Evolutionary conservation across 2,888 invertebrate species (phyloP).

Genomic region (Orthonevra nobilis): DNA sequence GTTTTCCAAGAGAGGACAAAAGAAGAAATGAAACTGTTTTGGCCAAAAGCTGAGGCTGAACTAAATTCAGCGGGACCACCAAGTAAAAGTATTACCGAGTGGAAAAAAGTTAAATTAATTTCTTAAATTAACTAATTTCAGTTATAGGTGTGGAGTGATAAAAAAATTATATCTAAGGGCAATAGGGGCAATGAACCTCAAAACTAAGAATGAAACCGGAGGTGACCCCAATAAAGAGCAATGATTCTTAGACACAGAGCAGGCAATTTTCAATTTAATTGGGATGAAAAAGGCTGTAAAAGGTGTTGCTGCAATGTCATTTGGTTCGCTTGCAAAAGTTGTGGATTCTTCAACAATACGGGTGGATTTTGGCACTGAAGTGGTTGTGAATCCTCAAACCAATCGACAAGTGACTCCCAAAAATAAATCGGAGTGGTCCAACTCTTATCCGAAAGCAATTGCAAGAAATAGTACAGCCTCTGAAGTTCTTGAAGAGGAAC

Average conservation of each 20-base stretch:
- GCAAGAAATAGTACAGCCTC: no score
- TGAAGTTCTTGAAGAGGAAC: no score
- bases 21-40: no score
- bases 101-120: no score
- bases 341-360: background rate
- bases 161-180: background rate
- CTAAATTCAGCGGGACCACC: no score
- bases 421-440: no score
- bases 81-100: background rate
- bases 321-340: background rate
- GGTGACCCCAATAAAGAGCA: background rate
- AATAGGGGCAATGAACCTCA: no score
- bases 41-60: background rate
- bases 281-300: background rate
- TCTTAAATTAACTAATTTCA: background rate
- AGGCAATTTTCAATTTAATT: background rate
- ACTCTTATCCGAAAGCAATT: no score
- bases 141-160: background rate
- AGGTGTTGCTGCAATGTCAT: no score
- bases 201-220: background rate
- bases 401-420: no score
- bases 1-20: no score
- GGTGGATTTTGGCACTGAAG: background rate
- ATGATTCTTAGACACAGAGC: background rate
- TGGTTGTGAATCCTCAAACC: no score